Conservation (phyloP, 1,140 invertebrate species). For the Chironomus tepperi region DNA sequence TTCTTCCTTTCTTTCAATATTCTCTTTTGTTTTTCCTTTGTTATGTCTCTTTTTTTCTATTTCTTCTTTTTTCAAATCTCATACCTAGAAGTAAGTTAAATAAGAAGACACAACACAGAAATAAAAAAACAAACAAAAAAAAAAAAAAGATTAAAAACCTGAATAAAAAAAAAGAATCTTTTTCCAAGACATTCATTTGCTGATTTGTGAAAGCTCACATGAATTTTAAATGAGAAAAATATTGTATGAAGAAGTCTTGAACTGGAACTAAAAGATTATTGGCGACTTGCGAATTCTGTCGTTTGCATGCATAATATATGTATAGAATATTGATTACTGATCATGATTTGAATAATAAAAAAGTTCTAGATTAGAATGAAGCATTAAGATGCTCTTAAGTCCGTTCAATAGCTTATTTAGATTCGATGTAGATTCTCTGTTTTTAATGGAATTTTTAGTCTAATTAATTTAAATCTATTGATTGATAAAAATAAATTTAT, state of each 20-base stretch:
- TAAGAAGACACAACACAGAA: neutral
- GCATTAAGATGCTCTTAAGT: too few species aligned
- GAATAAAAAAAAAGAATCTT: too few species aligned
- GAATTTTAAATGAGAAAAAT: neutral
- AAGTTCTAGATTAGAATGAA: too few species aligned
- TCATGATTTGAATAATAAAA: neutral
- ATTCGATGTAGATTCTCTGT: too few species aligned
- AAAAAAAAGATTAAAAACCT: neutral
- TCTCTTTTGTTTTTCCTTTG: neutral
- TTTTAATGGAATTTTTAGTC: too few species aligned
- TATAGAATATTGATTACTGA: neutral
- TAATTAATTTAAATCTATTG: too few species aligned
- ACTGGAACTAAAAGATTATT: too few species aligned
- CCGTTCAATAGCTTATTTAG: too few species aligned
- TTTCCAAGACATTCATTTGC: neutral
- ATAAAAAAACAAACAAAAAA: neutral
- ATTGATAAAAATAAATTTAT: too few species aligned
- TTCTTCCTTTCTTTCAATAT: neutral
- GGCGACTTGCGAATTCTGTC: neutral
- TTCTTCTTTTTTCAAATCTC: too few species aligned
- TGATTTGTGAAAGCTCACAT: constrained; percentile 1
- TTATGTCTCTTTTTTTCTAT: neutral
- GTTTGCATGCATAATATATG: neutral
- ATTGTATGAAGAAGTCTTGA: too few species aligned
- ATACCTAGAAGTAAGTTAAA: too few species aligned